Evolutionary conservation across 1,140 invertebrate genomes (phyloP).

Genomic region (Zaprionus nigranus): DNA sequence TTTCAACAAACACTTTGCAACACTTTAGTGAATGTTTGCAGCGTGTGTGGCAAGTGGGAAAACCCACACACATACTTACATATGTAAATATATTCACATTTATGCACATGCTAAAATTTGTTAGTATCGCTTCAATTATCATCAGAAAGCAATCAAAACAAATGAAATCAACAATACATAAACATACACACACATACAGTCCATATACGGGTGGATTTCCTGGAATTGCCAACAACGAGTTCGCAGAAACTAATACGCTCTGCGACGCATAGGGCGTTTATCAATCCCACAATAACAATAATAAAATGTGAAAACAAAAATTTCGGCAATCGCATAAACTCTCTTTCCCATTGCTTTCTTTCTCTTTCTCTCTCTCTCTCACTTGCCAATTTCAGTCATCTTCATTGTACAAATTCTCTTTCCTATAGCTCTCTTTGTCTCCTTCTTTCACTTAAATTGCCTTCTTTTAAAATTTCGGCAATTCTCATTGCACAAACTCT

Average conservation of each 20-base stretch:
- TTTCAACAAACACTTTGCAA: neutral
- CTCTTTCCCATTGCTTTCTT: neutral
- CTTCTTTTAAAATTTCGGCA: too few species aligned
- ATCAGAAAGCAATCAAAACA: slow-evolving; percentile 46
- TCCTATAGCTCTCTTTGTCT: too few species aligned
- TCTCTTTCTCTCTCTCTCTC: slow-evolving; percentile 11
- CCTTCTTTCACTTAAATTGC: too few species aligned
- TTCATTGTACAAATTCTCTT: too few species aligned
- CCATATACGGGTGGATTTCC: slow-evolving; percentile 16
- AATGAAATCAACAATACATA: slow-evolving; percentile 46
- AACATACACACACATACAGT: slow-evolving; percentile 7
- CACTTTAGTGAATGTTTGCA: neutral
- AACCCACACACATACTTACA: neutral
- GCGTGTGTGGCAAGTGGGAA: neutral
- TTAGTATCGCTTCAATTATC: slow-evolving; percentile 37
- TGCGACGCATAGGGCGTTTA: slow-evolving; percentile 29
- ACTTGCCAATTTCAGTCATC: too few species aligned
- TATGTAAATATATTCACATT: neutral
- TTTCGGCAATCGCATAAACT: slow-evolving; percentile 30
- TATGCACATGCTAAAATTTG: slow-evolving; percentile 16
- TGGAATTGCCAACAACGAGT: slow-evolving; percentile 34
- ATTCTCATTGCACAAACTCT: too few species aligned
- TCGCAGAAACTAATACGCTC: slow-evolving; percentile 38
- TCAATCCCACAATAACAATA: slow-evolving; percentile 42
- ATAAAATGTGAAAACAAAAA: slow-evolving; percentile 34